Evolutionary conservation across 2,888 invertebrate species (phyloP), one percentile per base, ranked within the genome.

Genomic region (Mythimna albipuncta): DNA sequence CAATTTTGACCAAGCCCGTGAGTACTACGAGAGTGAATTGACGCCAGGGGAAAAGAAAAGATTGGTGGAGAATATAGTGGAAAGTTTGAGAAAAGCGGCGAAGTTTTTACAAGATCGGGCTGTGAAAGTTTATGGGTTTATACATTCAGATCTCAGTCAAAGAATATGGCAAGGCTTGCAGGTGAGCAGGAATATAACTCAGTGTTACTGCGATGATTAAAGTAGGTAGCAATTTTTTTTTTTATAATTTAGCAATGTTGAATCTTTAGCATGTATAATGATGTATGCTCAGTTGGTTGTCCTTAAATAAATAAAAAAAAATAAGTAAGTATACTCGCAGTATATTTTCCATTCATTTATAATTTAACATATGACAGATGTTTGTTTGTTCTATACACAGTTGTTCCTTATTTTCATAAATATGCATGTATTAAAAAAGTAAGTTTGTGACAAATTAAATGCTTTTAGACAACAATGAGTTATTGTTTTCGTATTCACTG

Each of bases 1-100:
- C 90, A 99, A 99, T 92, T 99, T 97, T 92, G 97, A 97, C 3
- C 99, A 99, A 95, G 97, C 97, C 0, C 97, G 97, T 19, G 95
- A 97, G 26, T 98, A 99, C 94, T 99, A 98, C 97, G 96, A 96
- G 70, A 97, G 98, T 87, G 98, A 91, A 74, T 89, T 99, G 90
- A 97, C 97, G 61, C 97, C 97, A 19, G 98, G 97, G 0, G 98
- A 98, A 80, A 97, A 97, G 68, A 95, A 97, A 58, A 97, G 99
- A 69, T 93, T 99, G 69, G 97, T 98, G 0, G 94, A 97, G 62
- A 99, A 99, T 92, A 97, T 99, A 81, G 97, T 98, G 2, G 97
- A 96, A 6, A 97, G 98, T 91, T 93, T 99, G 77, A 97, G 97
- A 75, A 95, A 97, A 67, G 98, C 98, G 97, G 21, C 98, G 98